phyloP scores from a whole-genome alignment of 2,797 vertebrate species.

The Diplodus sargus region DNA sequence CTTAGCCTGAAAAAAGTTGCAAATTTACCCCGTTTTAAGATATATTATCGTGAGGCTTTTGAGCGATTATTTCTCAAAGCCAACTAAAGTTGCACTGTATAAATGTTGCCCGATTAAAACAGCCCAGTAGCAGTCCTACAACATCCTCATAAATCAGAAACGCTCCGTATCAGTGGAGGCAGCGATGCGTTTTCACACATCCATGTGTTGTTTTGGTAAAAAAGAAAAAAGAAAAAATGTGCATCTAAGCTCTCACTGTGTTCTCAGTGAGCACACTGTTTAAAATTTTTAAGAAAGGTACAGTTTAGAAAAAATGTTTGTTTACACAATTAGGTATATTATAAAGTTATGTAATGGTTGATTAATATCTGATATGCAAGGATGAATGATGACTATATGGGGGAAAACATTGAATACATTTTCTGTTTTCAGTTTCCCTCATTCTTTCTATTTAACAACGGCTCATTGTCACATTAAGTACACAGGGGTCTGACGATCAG shows the following conservation, averaged over 20 bases:
- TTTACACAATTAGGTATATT: not conserved
- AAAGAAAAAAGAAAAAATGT: slow-evolving; percentile 11
- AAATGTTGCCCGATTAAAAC: not conserved
- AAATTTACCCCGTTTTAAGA: not conserved
- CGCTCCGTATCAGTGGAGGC: slow-evolving; percentile 13
- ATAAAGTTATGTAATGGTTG: not conserved
- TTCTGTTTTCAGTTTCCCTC: not conserved
- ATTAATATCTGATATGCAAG: not conserved
- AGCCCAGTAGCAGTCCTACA: not conserved
- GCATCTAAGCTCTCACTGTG: not conserved
- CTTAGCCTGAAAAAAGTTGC: slow-evolving; percentile 45
- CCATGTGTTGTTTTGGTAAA: slow-evolving; percentile 16
- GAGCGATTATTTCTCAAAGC: not conserved
- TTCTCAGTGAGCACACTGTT: not conserved
- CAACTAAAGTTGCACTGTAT: not conserved
- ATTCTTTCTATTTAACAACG: not conserved
- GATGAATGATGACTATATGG: not conserved
- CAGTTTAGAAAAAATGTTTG: not conserved
- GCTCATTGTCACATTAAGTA: not conserved
- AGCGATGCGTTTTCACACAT: slow-evolving; percentile 6
- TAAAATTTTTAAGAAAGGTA: not conserved
- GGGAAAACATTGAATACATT: not conserved
- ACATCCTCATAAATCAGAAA: slow-evolving; percentile 38
- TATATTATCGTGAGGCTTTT: fast-evolving
- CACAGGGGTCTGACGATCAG: not conserved